Percentiles rank a stretch among this genome's conserved stretches.
phyloP scores from a whole-genome alignment of 2,888 invertebrate genomes.

The Ormyrus nitidulus region DNA sequence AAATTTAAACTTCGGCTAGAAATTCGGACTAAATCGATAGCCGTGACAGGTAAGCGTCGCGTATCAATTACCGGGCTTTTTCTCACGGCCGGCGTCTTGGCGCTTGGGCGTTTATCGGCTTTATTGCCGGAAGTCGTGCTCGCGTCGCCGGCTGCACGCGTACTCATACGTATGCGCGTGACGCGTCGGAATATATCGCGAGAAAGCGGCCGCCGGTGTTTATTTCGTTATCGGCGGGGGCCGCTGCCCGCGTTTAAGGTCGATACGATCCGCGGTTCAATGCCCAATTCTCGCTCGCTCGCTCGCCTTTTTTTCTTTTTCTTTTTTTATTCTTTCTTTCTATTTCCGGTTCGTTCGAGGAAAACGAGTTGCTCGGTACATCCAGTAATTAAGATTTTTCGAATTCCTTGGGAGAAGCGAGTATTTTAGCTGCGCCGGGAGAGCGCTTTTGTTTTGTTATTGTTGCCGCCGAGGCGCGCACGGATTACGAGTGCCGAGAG shows the following conservation, averaged over 20 bases:
- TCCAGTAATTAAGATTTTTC: background rate
- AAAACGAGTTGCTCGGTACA: background rate
- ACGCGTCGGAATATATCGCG: background rate
- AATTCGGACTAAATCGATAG: no score
- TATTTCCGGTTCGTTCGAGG: no score
- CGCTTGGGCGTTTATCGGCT: slow-evolving; percentile 29
- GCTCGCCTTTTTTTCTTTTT: no score
- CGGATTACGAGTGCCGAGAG: background rate
- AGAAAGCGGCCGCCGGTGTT: slow-evolving; percentile 35
- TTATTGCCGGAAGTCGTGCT: slow-evolving; percentile 49
- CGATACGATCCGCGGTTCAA: background rate
- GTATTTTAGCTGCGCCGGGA: no score
- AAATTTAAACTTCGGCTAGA: no score
- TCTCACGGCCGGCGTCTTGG: background rate
- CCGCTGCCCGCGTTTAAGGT: background rate
- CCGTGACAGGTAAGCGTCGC: no score
- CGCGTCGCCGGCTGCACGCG: background rate
- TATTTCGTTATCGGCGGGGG: slow-evolving; percentile 44
- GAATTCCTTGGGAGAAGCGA: no score
- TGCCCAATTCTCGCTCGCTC: background rate
- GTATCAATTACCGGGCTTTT: no score
- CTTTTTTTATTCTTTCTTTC: no score
- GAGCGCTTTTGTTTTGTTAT: no score
- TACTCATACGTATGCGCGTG: background rate
- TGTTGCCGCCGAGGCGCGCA: no score